These are phyloP conservation scores for Oophaga sylvatica DNA, from an alignment of 2,797 vertebrate genomes.

Conservation along the genomic window DNA sequence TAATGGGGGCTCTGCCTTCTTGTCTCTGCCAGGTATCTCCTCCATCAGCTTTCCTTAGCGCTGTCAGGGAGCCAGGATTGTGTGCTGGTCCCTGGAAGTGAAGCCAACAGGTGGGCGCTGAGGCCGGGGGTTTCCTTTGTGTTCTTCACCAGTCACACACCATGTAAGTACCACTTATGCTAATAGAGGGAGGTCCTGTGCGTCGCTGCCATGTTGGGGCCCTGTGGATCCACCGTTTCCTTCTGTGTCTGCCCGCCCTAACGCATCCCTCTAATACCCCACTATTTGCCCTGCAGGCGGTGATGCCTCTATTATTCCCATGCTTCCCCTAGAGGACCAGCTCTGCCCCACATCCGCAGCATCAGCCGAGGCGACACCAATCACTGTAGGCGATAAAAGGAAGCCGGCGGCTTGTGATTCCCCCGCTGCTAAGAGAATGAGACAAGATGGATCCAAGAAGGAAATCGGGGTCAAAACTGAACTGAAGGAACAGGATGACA, in stretches of 20 bases:
- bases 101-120: conserved; percentile 83
- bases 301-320: conserved; percentile 91
- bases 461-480: background rate
- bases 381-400: conserved; percentile 65
- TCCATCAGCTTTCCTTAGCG: conserved; percentile 80
- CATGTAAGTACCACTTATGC: conserved; percentile 82
- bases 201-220: too few relatives aligned
- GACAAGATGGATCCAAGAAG: background rate
- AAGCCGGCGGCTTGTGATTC: conserved; percentile 58
- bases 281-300: conserved; percentile 78
- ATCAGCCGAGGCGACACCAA: conserved; percentile 30
- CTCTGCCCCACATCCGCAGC: conserved; percentile 69
- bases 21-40: conserved; percentile 82
- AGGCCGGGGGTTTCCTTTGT: conserved; percentile 79
- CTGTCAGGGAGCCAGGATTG: conserved; percentile 69
- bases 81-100: conserved; percentile 78
- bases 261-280: background rate
- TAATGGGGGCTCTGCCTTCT: background rate
- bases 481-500: background rate
- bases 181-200: background rate
- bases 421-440: conserved; percentile 65
- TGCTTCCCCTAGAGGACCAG: conserved; percentile 73
- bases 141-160: conserved; percentile 94
- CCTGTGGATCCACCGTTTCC: background rate
- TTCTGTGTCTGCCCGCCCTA: background rate